Evolutionary conservation across 1,140 invertebrate species (phyloP).

Genomic region (Drosophila nigrodunni): DNA sequence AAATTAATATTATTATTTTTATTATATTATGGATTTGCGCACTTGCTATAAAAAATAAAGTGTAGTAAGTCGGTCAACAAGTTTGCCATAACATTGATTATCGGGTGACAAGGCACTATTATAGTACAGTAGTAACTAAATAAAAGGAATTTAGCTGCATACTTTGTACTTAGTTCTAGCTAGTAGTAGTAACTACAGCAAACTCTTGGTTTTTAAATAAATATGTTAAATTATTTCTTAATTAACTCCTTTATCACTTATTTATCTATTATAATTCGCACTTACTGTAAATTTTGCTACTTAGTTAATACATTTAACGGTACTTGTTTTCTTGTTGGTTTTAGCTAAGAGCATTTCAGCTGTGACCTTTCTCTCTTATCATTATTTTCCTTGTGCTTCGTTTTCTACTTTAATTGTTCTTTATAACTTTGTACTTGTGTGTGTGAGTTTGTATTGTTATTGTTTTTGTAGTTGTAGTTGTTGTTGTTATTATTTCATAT

Average conservation of each 20-base stretch:
- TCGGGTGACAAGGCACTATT: not conserved
- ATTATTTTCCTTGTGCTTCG: slow-evolving; percentile 48
- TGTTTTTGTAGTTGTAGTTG: slow-evolving; percentile 43
- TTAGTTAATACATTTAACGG: slow-evolving; percentile 2
- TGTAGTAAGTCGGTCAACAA: slow-evolving; percentile 1
- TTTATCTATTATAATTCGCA: not conserved
- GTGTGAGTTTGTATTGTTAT: slow-evolving; percentile 42
- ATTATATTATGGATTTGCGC: slow-evolving; percentile 21
- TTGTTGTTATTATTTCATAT: slow-evolving; percentile 48
- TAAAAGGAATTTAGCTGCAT: not conserved
- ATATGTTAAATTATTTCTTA: not conserved
- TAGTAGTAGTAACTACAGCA: too few relatives aligned
- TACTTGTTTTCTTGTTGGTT: not conserved
- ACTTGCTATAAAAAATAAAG: slow-evolving; percentile 8
- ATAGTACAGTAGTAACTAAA: not conserved
- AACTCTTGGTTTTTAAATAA: too few relatives aligned
- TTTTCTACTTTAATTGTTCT: slow-evolving; percentile 67
- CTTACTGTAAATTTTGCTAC: not conserved
- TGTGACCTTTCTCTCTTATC: slow-evolving; percentile 28
- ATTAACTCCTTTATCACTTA: not conserved
- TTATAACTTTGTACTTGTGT: slow-evolving; percentile 39
- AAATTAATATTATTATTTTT: slow-evolving; percentile 13
- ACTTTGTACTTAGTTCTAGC: too few relatives aligned
- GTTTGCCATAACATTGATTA: slow-evolving; percentile 23
- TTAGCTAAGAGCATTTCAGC: slow-evolving; percentile 24